These are phyloP conservation scores for Euthynnus affinis DNA, from an alignment of 2,797 vertebrate genomes.

Conservation along the genomic window DNA sequence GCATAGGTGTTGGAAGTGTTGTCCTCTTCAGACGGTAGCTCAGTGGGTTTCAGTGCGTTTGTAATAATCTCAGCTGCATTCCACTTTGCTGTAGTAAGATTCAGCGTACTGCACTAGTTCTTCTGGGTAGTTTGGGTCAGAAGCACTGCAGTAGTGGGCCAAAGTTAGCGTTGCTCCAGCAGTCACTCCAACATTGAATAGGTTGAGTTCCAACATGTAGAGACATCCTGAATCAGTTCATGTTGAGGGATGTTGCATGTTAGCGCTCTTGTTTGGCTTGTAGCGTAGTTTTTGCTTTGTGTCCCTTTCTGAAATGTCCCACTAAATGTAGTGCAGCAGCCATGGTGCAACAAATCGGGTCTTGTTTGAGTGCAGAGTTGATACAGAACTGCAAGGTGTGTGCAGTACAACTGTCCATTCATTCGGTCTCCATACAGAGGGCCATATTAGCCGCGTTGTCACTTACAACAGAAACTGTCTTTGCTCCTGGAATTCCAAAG, in stretches of 20 bases:
- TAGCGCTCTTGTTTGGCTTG: background rate
- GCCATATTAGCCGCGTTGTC: too few species aligned
- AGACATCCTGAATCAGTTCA: too few species aligned
- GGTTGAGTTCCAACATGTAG: background rate
- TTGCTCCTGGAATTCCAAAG: too few species aligned
- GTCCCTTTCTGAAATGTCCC: background rate
- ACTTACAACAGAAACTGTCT: too few species aligned
- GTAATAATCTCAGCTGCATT: too few species aligned
- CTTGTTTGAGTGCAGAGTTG: background rate
- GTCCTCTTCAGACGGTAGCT: too few species aligned
- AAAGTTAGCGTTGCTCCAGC: background rate
- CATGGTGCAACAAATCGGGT: background rate
- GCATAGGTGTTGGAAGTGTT: too few species aligned
- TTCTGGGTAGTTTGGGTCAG: background rate
- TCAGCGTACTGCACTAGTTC: background rate
- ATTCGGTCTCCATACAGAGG: background rate
- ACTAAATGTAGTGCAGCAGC: background rate
- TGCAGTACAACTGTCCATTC: background rate
- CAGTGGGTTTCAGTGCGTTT: too few species aligned
- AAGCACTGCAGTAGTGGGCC: background rate
- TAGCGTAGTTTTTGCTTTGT: background rate
- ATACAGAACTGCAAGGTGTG: background rate
- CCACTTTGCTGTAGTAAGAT: too few species aligned
- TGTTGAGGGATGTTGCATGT: background rate
- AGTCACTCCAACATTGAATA: background rate